Base-by-base conservation (phyloP, 2,797 vertebrate genomes). In the Cyclura pinguis region DNA sequence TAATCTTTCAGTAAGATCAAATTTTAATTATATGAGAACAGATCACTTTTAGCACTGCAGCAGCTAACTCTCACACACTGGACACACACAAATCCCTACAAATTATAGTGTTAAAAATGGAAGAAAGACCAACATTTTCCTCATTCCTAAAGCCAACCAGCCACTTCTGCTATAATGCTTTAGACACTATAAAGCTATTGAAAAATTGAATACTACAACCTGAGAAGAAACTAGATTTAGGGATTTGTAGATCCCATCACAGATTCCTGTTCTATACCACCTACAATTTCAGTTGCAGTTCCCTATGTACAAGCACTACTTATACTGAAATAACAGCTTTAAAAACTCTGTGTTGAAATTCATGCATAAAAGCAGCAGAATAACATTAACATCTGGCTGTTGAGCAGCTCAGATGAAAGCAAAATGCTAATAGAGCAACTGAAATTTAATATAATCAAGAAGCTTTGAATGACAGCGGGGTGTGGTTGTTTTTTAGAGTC, bases 361-460 rank as follows among this genome's bases (percentile, higher is more conserved):
- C 67, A 69, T 69, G 82, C 62, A 4, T 47, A 92, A 78, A 92
- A 64, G 62, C 0, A 80, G 86, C 47, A 90, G 67, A 55, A 88
- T 74, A 16, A 59, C 92, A 27, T 85, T 85, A 27, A 82, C 12
- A 6, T 55, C 92, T 69, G 52, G 32, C 12, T 84, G 0, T n/a
- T 69, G 52, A 87, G 59, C 69, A 91, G 8, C n/a, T 76, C 84
- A n/a, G 74, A 14, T 9, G 76, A 72, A 64, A 92, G 32, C 50
- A 92, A 89, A 7, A 91, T 67, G 81, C 76, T 87, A 87, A 87
- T 52, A 87, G 42, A 64, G 80, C 91, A 92, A 85, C 0, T 84
- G 59, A 90, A 93, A 92, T 27, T 55, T 84, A 91, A 83, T 78
- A 91, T 29, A 87, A 84, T 29, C 38, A 59, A 93, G 77, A 67